Evolutionary conservation across 2,113 vertebrate species (phyloP), one percentile per base, ranked within the genome.

Genomic region (Desmodus rotundus): DNA sequence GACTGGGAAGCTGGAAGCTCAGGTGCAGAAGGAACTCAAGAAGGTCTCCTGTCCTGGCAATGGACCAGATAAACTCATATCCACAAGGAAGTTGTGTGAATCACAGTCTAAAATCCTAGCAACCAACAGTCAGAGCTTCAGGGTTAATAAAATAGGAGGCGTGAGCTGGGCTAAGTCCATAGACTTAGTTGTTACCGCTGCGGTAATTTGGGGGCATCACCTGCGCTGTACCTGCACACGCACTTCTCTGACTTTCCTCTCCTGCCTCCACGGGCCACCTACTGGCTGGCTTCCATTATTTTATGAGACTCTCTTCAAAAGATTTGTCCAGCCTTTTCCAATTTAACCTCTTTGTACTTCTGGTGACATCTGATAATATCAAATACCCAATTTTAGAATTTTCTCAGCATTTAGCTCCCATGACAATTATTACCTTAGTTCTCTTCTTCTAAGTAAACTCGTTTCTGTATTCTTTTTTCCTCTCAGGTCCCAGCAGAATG

Each of bases 11-110:
- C 16, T 31, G 2, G 36, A 56, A n/a, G 70, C 12, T 36, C 8
- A 36, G 36, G 58, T 31, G 9, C n/a, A 56, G 68, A 63, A 74
- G 52, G 31, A 28, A 22, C 36, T 28, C 38, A 65, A 28, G 14
- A 33, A 2, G 1, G 15, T 3, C 11, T 78, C 4, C 0, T 43
- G 26, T 67, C 31, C 11, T 3, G 31, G 50, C 14, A 2, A 52
- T n/a, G 31, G 26, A 36, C 58, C 28, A 22, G 2, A n/a, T 2
- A 17, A 77, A 70, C 2, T 58, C 24, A 15, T 3, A 54, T 36
- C 45, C 2, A 0, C 4, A 24, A 83, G 17, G 41, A 50, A 80
- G 38, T 22, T 38, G 73, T 80, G 8, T 24, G 73, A 33, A 5
- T 58, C 52, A 33, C 19, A 20, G 5, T 72, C 24, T 72, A 61